A percentile compares a stretch with the other conserved stretches of the same genome.
Evolutionary conservation across 2,888 invertebrate genomes (phyloP).

Genomic region (Uloborus plumipes): DNA sequence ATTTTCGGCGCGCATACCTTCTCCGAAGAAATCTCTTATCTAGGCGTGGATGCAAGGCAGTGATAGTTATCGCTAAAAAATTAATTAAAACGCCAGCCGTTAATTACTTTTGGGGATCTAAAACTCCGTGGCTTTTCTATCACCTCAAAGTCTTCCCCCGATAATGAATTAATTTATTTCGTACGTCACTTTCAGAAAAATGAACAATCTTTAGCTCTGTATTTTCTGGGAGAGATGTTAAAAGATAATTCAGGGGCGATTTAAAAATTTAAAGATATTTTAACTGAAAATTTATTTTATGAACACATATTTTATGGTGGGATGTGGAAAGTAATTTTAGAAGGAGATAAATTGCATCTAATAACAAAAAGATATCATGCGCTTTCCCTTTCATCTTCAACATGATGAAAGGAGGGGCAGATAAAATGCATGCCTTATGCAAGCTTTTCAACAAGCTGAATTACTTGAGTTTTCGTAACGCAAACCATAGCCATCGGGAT

Average conservation of each 20-base stretch:
- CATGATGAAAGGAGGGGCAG: no score
- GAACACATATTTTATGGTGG: no score
- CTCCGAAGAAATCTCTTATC: conserved; percentile 45
- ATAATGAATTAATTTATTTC: conserved; percentile 64
- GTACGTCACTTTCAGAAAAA: conserved; percentile 37
- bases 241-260: conserved; percentile 13
- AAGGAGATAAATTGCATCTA: no score
- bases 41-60: conserved; percentile 1
- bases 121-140: conserved; percentile 61
- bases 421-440: no score
- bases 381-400: no score
- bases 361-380: no score
- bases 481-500: no score
- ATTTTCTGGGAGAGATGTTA: no score
- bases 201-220: conserved; percentile 29
- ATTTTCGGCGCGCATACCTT: conserved; percentile 25
- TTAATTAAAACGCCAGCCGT: conserved; percentile 60
- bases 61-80: conserved; percentile 62
- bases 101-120: conserved; percentile 57
- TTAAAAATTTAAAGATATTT: conserved; percentile 18
- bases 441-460: no score
- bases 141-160: conserved; percentile 50
- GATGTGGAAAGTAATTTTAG: no score
- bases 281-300: no score
- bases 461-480: no score